phyloP scores from a whole-genome alignment of 2,797 vertebrate genomes.

The Tokudaia muenninki region DNA sequence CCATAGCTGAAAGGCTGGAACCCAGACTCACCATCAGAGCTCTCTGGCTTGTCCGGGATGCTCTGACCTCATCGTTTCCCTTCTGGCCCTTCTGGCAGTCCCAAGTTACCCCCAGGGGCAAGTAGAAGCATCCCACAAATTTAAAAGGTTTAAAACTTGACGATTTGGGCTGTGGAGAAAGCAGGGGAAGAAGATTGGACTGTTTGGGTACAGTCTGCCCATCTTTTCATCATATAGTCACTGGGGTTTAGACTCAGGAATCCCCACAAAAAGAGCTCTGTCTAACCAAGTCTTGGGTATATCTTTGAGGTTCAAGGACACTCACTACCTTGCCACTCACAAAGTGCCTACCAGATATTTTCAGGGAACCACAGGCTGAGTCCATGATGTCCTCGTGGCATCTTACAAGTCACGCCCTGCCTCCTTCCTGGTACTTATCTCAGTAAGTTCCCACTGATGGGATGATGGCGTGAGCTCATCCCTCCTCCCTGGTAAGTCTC shows the following conservation, averaged over 20 bases:
- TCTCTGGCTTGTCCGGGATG: too few relatives aligned
- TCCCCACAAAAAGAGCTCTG: background rate
- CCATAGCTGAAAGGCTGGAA: background rate
- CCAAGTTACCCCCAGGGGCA: background rate
- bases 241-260: background rate
- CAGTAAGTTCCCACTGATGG: background rate
- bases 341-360: background rate
- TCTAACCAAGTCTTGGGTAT: background rate
- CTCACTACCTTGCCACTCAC: background rate
- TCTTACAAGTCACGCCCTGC: background rate
- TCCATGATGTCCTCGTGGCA: background rate
- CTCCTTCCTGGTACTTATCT: background rate
- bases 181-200: background rate
- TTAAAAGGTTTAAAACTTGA: background rate
- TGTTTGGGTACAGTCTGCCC: background rate
- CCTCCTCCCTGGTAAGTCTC: background rate
- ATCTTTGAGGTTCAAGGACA: background rate
- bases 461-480: fast-evolving
- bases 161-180: too few relatives aligned
- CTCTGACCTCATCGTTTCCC: background rate
- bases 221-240: background rate
- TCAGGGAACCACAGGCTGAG: background rate
- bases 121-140: background rate
- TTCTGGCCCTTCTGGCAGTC: too few relatives aligned
- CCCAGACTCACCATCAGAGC: background rate